Evolutionary conservation across 2,113 vertebrate genomes (phyloP), one percentile per base, ranked within the genome.

Genomic region (Trematocara nigrifrons): DNA sequence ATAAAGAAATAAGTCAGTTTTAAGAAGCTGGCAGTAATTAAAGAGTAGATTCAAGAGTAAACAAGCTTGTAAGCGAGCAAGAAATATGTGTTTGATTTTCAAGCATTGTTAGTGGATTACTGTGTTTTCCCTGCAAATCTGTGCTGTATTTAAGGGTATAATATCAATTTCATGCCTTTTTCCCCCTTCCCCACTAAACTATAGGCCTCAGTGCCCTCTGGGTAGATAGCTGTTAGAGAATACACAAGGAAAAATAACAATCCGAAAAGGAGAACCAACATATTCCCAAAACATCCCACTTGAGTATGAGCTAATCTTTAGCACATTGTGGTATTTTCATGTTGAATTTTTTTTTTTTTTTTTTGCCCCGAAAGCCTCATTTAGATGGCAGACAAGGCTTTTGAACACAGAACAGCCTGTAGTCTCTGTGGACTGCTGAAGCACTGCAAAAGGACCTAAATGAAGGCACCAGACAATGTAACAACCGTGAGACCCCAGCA

Each of bases 141-240:
- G 79, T 79, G 10, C 54, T 71, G 87, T 82, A 88, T 95, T 95
- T 94, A 91, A 90, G 90, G 88, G 91, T 89, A 91, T 91, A 94
- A 95, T 92, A 91, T 94, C 93, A 95, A 95, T 96, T 96, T 96
- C 93, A 94, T 95, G 93, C 90, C 86, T 90, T 85, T 81, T 94
- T 88, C 79, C 3, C 26, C 11, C 16, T 10, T 40, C 18, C 4
- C 18, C 15, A 35, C 79, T 91, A 82, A 90, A 87, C 89, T 61
- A 69, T 89, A 90, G 93, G 88, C 84, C 88, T 64, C 45, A 13
- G 79, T 91, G 92, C 91, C 94, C 94, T 93, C 89, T 95, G 95
- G 95, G 93, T 92, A 94, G 85, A 92, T 61, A 89, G 90, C 86
- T 93, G 89, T 89, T 77, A 92, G 88, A 91, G 84, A 89, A 93